Evolutionary conservation across 23 tunicate species (phyloP).

Genomic region (Trididemnum clinides): DNA sequence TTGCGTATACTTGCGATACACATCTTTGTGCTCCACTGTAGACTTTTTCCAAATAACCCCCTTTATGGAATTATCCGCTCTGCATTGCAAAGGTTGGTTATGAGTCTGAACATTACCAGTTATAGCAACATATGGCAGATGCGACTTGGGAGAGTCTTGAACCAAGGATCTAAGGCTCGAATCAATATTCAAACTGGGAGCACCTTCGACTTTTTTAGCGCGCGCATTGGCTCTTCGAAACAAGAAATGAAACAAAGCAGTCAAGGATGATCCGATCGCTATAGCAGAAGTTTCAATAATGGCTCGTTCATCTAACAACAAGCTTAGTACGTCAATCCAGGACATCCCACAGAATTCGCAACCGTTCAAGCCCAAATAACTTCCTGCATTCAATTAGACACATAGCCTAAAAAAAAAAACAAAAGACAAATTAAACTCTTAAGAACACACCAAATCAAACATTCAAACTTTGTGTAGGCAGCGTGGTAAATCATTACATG

Average conservation of each 20-base stretch:
- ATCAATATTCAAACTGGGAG: slow-evolving; percentile 18
- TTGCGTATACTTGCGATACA: slow-evolving; percentile 53
- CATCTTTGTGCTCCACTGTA: slow-evolving; percentile 75
- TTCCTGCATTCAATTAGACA: too few relatives aligned
- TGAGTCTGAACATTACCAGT: slow-evolving; percentile 50
- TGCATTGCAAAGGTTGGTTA: slow-evolving; percentile 37
- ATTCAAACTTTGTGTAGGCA: too few relatives aligned
- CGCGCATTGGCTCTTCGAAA: slow-evolving; percentile 11
- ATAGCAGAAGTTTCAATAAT: slow-evolving; percentile 61
- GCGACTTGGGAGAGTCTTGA: slow-evolving; percentile 26
- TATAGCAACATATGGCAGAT: slow-evolving; percentile 64
- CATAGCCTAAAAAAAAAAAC: too few relatives aligned
- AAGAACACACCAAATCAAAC: too few relatives aligned
- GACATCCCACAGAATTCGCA: too few relatives aligned
- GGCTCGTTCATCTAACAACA: slow-evolving; percentile 42
- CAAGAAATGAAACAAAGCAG: slow-evolving; percentile 56
- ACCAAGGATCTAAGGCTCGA: neutral
- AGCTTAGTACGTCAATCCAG: slow-evolving; percentile 17
- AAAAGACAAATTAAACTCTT: too few relatives aligned
- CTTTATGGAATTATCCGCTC: slow-evolving; percentile 19
- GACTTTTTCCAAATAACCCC: slow-evolving; percentile 67
- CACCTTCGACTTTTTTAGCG: slow-evolving; percentile 52
- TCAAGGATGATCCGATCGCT: slow-evolving; percentile 63
- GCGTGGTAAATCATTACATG: too few relatives aligned
- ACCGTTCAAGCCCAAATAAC: too few relatives aligned